Conservation (phyloP, 2,797 vertebrate genomes). For the Arremon brunneinucha region DNA sequence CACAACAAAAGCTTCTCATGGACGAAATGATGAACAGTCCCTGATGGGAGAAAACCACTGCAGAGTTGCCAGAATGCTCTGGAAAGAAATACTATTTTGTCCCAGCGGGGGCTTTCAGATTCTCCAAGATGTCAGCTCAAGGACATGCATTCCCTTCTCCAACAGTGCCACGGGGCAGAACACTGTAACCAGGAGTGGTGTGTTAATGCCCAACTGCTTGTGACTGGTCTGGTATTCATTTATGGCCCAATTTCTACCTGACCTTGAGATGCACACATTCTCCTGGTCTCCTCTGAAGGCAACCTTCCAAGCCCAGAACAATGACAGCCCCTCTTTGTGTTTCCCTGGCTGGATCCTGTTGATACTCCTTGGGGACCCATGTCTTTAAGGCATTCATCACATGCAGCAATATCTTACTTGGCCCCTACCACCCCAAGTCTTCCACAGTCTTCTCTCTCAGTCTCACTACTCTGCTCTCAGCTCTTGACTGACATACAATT, state of each 20-base stretch:
- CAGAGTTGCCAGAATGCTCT: not conserved
- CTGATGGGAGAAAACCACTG: not conserved
- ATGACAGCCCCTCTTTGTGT: not conserved
- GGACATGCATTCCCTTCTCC: not conserved
- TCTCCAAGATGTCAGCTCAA: not conserved
- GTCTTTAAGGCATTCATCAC: not conserved
- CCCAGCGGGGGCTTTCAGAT: not conserved
- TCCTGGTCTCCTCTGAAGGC: not conserved
- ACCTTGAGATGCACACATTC: not conserved
- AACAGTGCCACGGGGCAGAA: not conserved
- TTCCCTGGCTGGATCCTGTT: not conserved
- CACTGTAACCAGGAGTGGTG: not conserved
- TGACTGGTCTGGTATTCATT: not conserved
- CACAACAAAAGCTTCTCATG: slow-evolving; percentile 11
- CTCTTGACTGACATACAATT: not conserved
- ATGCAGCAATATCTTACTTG: not conserved
- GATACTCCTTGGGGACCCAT: not conserved
- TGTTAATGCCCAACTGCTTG: not conserved
- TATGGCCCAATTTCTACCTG: not conserved
- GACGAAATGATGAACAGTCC: slow-evolving; percentile 12
- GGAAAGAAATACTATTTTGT: not conserved
- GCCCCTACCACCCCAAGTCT: not conserved
- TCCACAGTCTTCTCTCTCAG: not conserved
- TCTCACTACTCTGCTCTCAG: not conserved
- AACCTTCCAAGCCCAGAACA: not conserved